Base-by-base conservation (phyloP, 2,797 vertebrate species). In the Ambastaia sidthimunki region DNA sequence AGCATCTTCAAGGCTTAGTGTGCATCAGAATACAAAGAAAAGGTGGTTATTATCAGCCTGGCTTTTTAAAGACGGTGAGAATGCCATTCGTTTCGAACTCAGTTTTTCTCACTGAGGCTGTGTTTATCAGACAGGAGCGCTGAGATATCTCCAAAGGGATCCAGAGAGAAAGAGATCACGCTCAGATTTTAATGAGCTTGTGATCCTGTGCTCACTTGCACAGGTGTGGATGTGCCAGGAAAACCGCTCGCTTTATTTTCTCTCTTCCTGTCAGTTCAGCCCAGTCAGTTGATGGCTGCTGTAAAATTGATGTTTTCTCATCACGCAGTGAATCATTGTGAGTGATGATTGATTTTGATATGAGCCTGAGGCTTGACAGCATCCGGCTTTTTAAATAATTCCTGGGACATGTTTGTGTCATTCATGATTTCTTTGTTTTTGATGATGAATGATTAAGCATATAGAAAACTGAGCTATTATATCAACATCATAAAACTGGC, bases 151-250 rank as follows among this genome's bases (percentile, higher is more conserved):
- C 90, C 89, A 86, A 87, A 71, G 90, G 90, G 91, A 86, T 91
- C 88, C 87, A 11, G 82, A 89, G 89, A 85, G 85, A 60, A 18
- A 57, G 73, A 74, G 79, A 85, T 81, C 74, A 50, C 87, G 87
- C 91, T 88, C 79, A 83, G 80, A 85, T 89, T 93, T 92, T 93
- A 94, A 93, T 92, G 91, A 93, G 90, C 86, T 78, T 21, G 19
- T 62, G 82, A 86, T 86, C 88, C 90, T 87, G 85, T 90, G 82
- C 84, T 48, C 52, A 80, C 90, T 89, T 87, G 90, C 88, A 91
- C 89, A 91, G 89, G 91, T 92, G 89, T 82, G 86, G 85, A 90
- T 90, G 87, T 85, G 87, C 85, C 86, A 86, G 80, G 4, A 76
- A 28, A 73, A 52, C 28, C 60, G 83, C 89, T 90, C 81, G 76